phyloP scores from a whole-genome alignment of 2,888 invertebrate genomes.

The Siphlonurus alternatus region DNA sequence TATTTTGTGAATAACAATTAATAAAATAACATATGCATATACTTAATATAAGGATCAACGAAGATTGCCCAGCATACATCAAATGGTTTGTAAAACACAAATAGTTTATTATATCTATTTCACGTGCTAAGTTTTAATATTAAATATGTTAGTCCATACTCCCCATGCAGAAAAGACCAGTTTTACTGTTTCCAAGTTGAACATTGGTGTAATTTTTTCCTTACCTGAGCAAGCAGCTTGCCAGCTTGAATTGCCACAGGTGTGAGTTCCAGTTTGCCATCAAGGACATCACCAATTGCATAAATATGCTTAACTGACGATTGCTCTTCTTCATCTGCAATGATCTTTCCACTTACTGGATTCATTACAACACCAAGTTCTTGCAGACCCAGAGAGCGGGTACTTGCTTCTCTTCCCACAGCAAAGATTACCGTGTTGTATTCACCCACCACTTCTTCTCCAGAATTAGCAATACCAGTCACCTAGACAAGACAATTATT shows the following conservation, averaged over 20 bases:
- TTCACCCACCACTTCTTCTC: constrained; percentile 25
- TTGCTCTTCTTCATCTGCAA: constrained; percentile 27
- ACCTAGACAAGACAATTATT: constrained; percentile 18
- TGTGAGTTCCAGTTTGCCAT: constrained; percentile 37
- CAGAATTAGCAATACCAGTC: constrained; percentile 22
- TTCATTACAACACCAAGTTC: constrained; percentile 27
- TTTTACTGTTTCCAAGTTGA: no score
- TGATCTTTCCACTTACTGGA: constrained; percentile 25
- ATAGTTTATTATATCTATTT: neutral
- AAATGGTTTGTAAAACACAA: no score
- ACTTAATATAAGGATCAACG: neutral
- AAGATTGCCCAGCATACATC: no score
- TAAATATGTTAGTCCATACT: no score
- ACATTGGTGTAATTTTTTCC: no score
- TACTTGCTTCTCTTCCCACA: constrained; percentile 37
- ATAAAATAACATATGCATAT: no score
- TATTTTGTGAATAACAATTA: no score
- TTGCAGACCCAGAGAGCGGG: constrained; percentile 29
- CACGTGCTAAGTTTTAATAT: no score
- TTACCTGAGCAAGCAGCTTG: constrained; percentile 29
- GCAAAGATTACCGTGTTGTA: constrained; percentile 39
- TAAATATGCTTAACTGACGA: constrained; percentile 33
- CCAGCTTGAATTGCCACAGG: constrained; percentile 41
- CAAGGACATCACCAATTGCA: constrained; percentile 40
- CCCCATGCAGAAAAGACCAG: no score